A percentile compares a stretch with the other conserved stretches of the same genome.
Evolutionary conservation across 2,113 vertebrate genomes (phyloP).

Genomic region (Chrysemys picta): DNA sequence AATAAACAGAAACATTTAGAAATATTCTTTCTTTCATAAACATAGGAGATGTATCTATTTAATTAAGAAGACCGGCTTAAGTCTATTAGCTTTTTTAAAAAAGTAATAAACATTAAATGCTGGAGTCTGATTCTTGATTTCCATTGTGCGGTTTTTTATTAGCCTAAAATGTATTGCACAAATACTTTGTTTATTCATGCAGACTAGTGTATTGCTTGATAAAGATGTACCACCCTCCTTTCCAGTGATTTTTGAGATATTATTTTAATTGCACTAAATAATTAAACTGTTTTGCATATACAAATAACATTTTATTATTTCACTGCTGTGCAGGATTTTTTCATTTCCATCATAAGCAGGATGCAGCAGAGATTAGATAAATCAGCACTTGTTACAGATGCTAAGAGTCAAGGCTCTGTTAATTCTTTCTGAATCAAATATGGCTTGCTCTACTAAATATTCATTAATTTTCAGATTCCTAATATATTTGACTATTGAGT

Average conservation of each 20-base stretch:
- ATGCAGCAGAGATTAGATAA: conserved; percentile 47
- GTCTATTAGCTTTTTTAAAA: background rate
- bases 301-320: conserved; percentile 62
- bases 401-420: conserved; percentile 27
- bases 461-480: conserved; percentile 36
- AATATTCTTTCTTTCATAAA: background rate
- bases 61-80: conserved; percentile 21
- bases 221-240: conserved; percentile 43
- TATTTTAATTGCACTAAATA: conserved; percentile 73
- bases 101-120: conserved; percentile 25
- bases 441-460: background rate
- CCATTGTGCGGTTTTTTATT: background rate
- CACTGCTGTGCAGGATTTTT: background rate
- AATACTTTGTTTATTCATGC: conserved; percentile 34
- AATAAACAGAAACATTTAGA: background rate
- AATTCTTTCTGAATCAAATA: conserved; percentile 38
- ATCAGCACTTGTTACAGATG: conserved; percentile 35
- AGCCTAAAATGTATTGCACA: conserved; percentile 25
- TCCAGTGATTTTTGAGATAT: conserved; percentile 61
- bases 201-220: conserved; percentile 18
- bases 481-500: conserved; percentile 29
- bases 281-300: conserved; percentile 50
- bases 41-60: conserved; percentile 7
- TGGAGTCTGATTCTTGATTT: conserved; percentile 27
- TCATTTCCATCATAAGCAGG: conserved; percentile 13